Base-by-base conservation (phyloP, 2,888 invertebrate genomes). In the Formica aserva region DNA sequence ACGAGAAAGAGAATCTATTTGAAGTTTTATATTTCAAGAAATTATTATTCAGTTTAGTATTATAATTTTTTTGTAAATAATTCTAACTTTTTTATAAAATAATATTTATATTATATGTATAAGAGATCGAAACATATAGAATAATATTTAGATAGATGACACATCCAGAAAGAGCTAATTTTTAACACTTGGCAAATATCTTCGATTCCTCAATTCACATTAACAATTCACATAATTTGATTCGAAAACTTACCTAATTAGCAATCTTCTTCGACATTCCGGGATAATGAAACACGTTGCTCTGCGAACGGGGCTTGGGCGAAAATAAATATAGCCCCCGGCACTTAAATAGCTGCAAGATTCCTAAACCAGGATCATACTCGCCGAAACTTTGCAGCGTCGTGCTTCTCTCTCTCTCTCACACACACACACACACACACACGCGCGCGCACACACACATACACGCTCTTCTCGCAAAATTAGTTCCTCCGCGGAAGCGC, bases 321-420 rank as follows among this genome's bases (percentile, higher is more conserved):
- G 78, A 60, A 80, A 80, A 80, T 72, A 60, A 48, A 80, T 72
- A 80, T 80, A 72, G 72, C 60, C 29, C 29, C 45, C 32, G 35
- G 78, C 72, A 72, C 78, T 78, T 78, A 57, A 78, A 71, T 78
- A 78, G 57, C 77, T 69, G 69, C 48, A 60, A 72, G 78, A 80
- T 80, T 80, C 72, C 72, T 45, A 80, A 80, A 80, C 78, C 48
- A 35, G 57, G 60, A 72, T 80, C 78, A 72, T 72, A 72, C 78
- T 60, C 78, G 78, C 71, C 72, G 78, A 72, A 80, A 80, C 60
- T 80, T 72, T 60, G 72, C 18, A 57, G 45, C 60, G 26, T 80
- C 45, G 60, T 71, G 72, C 60, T 45, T 45, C 45, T 67, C 76
- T 65, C 38, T 6, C 38, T n/a, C 32, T 32, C 48, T n/a, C 9